These are phyloP conservation scores for Neomonachus schauinslandi DNA, from an alignment of 2,113 vertebrate genomes.

Conservation along the genomic window DNA sequence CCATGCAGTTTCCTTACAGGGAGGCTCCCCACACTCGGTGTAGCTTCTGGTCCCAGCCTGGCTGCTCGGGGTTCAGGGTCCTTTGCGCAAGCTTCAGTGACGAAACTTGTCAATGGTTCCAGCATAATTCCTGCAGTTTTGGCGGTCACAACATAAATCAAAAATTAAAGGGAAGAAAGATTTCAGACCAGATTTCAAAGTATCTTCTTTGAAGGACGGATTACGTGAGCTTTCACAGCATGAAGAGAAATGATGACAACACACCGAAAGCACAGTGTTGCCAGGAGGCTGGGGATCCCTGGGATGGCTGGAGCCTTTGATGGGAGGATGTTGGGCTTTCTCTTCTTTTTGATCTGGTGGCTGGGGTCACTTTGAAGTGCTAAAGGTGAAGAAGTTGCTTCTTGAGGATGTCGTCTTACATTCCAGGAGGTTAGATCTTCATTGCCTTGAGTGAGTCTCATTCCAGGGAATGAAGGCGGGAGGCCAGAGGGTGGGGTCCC, in stretches of 20 bases:
- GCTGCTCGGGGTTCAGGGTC: too few relatives aligned
- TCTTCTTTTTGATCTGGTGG: slow-evolving; percentile 14
- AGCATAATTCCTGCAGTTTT: not conserved
- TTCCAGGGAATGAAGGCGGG: not conserved
- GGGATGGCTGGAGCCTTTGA: not conserved
- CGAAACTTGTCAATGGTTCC: not conserved
- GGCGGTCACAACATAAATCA: not conserved
- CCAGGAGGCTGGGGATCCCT: not conserved
- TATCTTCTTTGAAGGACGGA: not conserved
- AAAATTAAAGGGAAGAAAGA: not conserved
- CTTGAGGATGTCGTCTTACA: not conserved
- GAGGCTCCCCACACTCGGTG: fast-evolving
- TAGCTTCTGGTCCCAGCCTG: not conserved
- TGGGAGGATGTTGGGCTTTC: not conserved
- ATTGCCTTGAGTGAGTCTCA: not conserved
- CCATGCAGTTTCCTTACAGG: fast-evolving
- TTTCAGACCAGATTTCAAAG: not conserved
- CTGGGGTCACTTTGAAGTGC: not conserved
- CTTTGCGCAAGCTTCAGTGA: not conserved
- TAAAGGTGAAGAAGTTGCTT: not conserved
- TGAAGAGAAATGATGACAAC: not conserved
- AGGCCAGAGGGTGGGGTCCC: not conserved
- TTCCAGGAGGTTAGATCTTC: not conserved
- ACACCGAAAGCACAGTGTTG: fast-evolving
- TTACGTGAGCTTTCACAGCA: fast-evolving